Evolutionary conservation across 1,140 invertebrate species (phyloP).

Genomic region (Temnothorax nylanderi): DNA sequence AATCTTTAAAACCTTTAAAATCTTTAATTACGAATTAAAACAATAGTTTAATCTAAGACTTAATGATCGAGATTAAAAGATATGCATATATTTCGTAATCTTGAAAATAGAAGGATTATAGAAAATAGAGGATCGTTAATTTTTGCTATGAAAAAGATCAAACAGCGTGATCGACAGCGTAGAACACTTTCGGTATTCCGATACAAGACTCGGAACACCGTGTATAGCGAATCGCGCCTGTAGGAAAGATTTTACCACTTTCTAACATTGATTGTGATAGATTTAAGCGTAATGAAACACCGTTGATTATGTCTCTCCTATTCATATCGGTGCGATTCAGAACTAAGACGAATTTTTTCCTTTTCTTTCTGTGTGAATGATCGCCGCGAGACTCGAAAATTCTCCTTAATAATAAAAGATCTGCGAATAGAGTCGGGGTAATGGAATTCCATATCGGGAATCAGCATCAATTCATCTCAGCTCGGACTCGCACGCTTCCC

Average conservation of each 20-base stretch:
- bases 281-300: conserved; percentile 52
- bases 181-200: neutral
- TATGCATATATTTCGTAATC: neutral
- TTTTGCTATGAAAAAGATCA: neutral
- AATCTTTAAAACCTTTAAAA: no score
- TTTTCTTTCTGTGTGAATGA: neutral
- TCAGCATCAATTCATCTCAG: neutral
- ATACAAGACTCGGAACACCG: conserved; percentile 10
- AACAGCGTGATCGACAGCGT: neutral
- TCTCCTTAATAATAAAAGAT: neutral
- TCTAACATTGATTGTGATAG: conserved; percentile 47
- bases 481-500: neutral
- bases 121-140: neutral
- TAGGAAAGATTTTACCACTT: conserved; percentile 25
- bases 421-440: neutral
- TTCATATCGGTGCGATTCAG: conserved; percentile 10
- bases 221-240: conserved; percentile 30
- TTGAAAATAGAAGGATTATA: neutral
- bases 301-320: conserved; percentile 37
- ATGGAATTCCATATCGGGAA: neutral
- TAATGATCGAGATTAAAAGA: neutral
- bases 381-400: neutral
- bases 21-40: neutral
- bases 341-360: neutral
- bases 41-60: neutral